These are phyloP conservation scores for Gnathonemus echidnorhynchus DNA, from an alignment of 2,113 vertebrate species.

Conservation along the genomic window DNA sequence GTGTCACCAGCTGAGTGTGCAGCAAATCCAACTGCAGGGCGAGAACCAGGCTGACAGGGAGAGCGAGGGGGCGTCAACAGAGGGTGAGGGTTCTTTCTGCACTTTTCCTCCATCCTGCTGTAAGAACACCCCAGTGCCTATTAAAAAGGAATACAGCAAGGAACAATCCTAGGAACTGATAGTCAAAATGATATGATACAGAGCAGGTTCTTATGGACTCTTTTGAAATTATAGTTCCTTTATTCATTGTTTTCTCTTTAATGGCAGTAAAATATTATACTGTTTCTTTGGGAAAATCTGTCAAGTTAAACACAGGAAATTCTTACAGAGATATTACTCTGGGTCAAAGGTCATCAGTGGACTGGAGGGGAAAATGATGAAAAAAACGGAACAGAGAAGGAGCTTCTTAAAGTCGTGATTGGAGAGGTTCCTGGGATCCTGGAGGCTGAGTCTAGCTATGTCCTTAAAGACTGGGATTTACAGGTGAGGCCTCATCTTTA, in stretches of 20 bases:
- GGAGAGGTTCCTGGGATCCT: conserved; percentile 60
- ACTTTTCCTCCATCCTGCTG: neutral
- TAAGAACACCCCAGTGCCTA: neutral
- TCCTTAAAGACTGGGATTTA: conserved; percentile 41
- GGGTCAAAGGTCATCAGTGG: conserved; percentile 49
- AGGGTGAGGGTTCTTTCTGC: conserved; percentile 47
- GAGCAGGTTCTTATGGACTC: neutral
- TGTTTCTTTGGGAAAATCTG: neutral
- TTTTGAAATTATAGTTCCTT: neutral
- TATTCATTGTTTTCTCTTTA: neutral
- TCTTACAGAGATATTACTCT: neutral
- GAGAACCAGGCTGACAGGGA: conserved; percentile 63
- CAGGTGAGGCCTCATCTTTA: conserved; percentile 42
- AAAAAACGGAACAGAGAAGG: conserved; percentile 33
- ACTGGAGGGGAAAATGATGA: conserved; percentile 40
- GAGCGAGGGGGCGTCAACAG: conserved; percentile 54
- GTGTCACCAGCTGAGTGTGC: conserved; percentile 77
- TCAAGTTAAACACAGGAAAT: neutral
- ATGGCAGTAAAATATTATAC: neutral
- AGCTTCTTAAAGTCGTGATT: conserved; percentile 51
- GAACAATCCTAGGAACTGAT: neutral
- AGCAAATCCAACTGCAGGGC: conserved; percentile 63
- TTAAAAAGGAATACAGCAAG: neutral
- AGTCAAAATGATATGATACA: neutral
- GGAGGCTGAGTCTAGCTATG: conserved; percentile 61